phyloP scores from a whole-genome alignment of 2,113 vertebrate species.

The Oncorhynchus keta region DNA sequence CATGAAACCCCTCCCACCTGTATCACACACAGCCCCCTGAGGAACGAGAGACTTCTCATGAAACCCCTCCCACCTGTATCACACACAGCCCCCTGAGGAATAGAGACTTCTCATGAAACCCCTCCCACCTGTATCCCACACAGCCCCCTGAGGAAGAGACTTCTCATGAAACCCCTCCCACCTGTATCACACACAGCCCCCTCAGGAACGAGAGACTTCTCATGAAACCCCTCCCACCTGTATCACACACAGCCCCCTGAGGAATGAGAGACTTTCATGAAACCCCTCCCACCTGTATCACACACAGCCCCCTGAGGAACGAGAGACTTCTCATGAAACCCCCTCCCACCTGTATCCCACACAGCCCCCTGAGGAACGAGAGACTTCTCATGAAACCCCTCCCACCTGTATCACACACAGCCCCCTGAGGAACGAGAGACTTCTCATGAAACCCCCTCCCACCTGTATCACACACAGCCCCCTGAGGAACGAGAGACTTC shows the following conservation, averaged over 20 bases:
- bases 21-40: background rate
- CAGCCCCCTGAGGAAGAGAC: background rate
- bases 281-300: background rate
- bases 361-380: background rate
- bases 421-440: background rate
- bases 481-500: background rate
- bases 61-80: background rate
- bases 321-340: background rate
- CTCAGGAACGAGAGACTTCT: background rate
- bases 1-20: background rate
- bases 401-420: background rate
- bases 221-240: background rate
- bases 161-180: background rate
- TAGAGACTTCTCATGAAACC: background rate
- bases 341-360: background rate
- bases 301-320: background rate
- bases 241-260: background rate
- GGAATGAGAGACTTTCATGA: background rate
- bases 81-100: background rate
- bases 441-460: background rate
- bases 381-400: background rate
- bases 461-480: background rate
- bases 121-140: background rate
- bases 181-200: background rate
- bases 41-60: background rate